Evolutionary conservation across 2,888 invertebrate genomes (phyloP).

Genomic region (Germaria angustata): DNA sequence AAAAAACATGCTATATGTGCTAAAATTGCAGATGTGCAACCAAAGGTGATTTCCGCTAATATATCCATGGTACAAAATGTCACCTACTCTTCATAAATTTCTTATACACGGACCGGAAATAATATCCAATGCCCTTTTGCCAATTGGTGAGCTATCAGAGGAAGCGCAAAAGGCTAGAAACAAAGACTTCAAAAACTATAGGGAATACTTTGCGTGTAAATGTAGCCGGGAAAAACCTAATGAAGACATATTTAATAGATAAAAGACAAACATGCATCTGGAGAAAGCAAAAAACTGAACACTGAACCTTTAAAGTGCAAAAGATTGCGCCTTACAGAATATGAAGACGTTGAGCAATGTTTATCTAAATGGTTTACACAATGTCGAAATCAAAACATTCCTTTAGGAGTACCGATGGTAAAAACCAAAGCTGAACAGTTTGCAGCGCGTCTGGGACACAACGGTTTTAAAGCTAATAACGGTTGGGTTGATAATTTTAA

Average conservation of each 20-base stretch:
- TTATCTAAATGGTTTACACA: neutral
- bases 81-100: too few species aligned
- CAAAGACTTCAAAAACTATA: neutral
- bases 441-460: constrained; percentile 17
- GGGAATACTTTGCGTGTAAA: neutral
- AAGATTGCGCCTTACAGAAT: neutral
- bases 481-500: too few species aligned
- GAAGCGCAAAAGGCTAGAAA: too few species aligned
- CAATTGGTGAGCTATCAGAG: too few species aligned
- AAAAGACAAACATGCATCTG: too few species aligned
- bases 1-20: too few species aligned
- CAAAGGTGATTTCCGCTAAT: too few species aligned
- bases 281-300: too few species aligned
- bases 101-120: too few species aligned
- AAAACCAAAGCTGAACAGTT: constrained; percentile 4
- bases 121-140: too few species aligned
- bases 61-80: too few species aligned
- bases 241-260: neutral
- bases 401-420: neutral
- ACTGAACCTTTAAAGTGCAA: neutral
- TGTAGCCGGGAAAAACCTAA: neutral
- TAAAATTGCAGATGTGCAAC: too few species aligned
- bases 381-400: neutral
- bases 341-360: constrained; percentile 2
- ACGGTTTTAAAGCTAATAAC: constrained; percentile 23